A percentile compares a stretch with the other conserved stretches of the same genome.
Evolutionary conservation across 2,888 invertebrate genomes (phyloP).

Genomic region (Caenorhabditis macrosperma): DNA sequence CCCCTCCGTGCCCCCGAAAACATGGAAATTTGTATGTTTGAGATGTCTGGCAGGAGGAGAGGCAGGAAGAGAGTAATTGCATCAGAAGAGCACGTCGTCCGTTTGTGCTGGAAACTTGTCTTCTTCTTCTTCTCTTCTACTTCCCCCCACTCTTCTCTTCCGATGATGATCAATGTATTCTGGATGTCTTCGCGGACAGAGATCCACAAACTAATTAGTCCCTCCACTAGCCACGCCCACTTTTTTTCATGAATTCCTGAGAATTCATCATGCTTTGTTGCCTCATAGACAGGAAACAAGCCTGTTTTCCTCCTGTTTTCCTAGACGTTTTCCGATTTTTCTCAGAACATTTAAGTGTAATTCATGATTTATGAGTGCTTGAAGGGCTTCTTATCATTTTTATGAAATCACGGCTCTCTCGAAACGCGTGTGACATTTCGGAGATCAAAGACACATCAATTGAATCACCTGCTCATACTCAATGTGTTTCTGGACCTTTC

Average conservation of each 20-base stretch:
- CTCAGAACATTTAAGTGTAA: too few species aligned
- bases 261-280: too few species aligned
- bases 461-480: too few species aligned
- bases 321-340: too few species aligned
- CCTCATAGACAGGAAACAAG: background rate
- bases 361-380: too few species aligned
- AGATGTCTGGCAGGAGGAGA: background rate
- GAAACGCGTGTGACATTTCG: too few species aligned
- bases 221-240: background rate
- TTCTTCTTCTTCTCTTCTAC: background rate
- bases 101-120: background rate
- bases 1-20: background rate
- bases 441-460: too few species aligned
- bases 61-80: background rate
- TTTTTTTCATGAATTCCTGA: background rate
- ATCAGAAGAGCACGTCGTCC: background rate
- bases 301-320: too few species aligned
- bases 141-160: background rate
- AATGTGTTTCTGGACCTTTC: too few species aligned
- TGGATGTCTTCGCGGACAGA: background rate
- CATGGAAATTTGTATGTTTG: constrained; percentile 12
- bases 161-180: constrained; percentile 3
- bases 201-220: background rate
- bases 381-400: too few species aligned
- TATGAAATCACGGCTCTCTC: too few species aligned